Evolutionary conservation across 1,140 invertebrate species (phyloP).

Genomic region (Armadillidium nasatum): DNA sequence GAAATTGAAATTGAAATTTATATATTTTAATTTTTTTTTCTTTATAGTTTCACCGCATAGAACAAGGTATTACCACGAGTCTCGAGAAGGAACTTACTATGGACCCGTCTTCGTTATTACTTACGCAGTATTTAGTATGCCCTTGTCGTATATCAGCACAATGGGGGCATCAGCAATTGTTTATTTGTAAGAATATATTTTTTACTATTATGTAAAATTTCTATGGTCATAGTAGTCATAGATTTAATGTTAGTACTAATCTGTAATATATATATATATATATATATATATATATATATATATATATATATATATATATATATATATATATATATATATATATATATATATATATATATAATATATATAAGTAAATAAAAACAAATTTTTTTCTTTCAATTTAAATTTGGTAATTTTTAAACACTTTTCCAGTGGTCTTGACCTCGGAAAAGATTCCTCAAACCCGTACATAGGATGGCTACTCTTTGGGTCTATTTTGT

Average conservation of each 20-base stretch:
- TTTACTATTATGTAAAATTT: too few relatives aligned
- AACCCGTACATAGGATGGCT: constrained; percentile 49
- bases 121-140: constrained; percentile 71
- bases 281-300: too few relatives aligned
- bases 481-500: constrained; percentile 60
- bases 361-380: too few relatives aligned
- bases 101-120: constrained; percentile 75
- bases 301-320: too few relatives aligned
- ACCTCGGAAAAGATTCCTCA: not conserved
- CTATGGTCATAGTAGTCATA: too few relatives aligned
- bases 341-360: too few relatives aligned
- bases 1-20: too few relatives aligned
- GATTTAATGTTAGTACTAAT: too few relatives aligned
- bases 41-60: constrained; percentile 69
- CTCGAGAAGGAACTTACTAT: constrained; percentile 76
- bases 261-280: too few relatives aligned
- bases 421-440: not conserved
- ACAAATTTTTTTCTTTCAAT: too few relatives aligned
- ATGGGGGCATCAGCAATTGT: constrained; percentile 63
- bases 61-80: constrained; percentile 84
- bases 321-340: too few relatives aligned
- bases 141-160: constrained; percentile 69
- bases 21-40: too few relatives aligned
- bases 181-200: constrained; percentile 60
- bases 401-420: not conserved